phyloP scores from a whole-genome alignment of 2,113 vertebrate genomes.

The Eulemur macaco region DNA sequence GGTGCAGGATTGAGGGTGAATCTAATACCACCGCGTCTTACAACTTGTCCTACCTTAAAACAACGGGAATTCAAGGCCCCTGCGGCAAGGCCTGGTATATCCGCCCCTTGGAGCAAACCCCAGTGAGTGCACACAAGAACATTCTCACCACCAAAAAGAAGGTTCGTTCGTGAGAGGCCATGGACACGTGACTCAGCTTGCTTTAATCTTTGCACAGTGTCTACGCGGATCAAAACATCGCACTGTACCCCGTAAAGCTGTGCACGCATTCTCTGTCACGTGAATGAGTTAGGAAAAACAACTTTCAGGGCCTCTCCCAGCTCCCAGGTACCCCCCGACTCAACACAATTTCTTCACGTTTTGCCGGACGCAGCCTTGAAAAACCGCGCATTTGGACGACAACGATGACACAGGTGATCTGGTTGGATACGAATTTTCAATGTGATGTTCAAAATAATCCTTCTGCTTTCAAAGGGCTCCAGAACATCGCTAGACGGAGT shows the following conservation, averaged over 20 bases:
- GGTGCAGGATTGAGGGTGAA: too few species aligned
- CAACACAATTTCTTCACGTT: too few species aligned
- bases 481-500: neutral
- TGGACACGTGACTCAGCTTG: too few species aligned
- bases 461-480: neutral
- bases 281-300: neutral
- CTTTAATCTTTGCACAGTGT: too few species aligned
- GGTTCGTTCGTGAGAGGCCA: too few species aligned
- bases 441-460: neutral
- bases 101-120: neutral
- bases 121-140: neutral
- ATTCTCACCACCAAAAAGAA: neutral
- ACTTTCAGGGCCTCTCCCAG: neutral
- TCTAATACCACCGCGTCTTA: too few species aligned
- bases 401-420: accelerated
- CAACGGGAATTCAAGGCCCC: neutral
- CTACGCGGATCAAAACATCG: too few species aligned
- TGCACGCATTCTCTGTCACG: neutral
- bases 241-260: too few species aligned
- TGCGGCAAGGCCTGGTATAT: too few species aligned
- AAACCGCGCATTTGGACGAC: neutral
- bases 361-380: too few species aligned
- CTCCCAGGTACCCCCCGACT: neutral
- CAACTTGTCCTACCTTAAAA: neutral
- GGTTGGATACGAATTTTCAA: neutral